A percentile compares a stretch with the other conserved stretches of the same genome.
These are phyloP conservation scores for Halcyon leucocephala DNA, from an alignment of 2,797 vertebrate species.

Conservation along the genomic window DNA sequence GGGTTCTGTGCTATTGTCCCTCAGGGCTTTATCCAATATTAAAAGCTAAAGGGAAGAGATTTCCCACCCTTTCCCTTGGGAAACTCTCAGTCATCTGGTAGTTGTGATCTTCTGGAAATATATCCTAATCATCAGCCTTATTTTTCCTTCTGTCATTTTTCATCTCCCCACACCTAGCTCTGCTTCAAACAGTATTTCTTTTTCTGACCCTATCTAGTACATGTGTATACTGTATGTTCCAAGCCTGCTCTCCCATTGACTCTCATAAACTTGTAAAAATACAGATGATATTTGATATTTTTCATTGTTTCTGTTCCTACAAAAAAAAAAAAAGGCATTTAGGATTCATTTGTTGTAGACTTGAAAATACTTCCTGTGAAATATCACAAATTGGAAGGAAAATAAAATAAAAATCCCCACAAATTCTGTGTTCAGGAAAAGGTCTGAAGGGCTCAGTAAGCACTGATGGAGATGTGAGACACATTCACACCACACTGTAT, in stretches of 20 bases:
- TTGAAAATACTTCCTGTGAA: background rate
- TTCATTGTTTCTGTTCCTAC: background rate
- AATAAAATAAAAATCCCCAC: background rate
- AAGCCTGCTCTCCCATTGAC: background rate
- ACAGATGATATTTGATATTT: background rate
- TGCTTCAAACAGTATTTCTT: background rate
- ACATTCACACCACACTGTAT: rapidly evolving
- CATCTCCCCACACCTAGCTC: background rate
- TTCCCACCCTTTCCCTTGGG: constrained; percentile 62
- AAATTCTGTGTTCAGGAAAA: background rate
- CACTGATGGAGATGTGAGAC: rapidly evolving
- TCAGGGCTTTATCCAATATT: background rate
- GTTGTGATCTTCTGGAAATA: constrained; percentile 22
- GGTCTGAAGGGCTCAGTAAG: rapidly evolving
- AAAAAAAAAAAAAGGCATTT: too few relatives aligned
- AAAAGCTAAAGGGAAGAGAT: constrained; percentile 16
- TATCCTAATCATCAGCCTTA: background rate
- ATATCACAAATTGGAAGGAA: background rate
- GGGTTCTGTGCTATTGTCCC: background rate
- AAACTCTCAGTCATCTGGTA: background rate
- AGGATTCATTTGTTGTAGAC: background rate
- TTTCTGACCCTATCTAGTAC: background rate
- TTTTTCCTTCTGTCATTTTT: constrained; percentile 55
- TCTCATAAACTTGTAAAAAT: background rate
- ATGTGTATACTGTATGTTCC: background rate